phyloP scores from a whole-genome alignment of 1,140 invertebrate species.

The Pogonomyrmex barbatus region DNA sequence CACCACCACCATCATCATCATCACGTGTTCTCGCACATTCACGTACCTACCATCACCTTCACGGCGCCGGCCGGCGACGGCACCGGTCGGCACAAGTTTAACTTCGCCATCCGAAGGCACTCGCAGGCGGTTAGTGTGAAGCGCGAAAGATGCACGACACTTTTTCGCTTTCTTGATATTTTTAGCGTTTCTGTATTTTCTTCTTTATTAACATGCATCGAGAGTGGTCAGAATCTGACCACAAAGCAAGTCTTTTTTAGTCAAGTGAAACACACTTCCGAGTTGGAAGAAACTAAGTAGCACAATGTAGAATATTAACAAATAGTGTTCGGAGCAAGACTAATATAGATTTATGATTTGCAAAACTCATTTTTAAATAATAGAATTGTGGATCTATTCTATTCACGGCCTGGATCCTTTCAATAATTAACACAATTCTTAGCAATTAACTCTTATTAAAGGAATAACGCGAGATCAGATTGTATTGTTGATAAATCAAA shows the following conservation, averaged over 20 bases:
- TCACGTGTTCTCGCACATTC: slow-evolving; percentile 83
- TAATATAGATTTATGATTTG: neutral
- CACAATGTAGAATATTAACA: neutral
- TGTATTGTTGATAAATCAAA: neutral
- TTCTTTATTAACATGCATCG: neutral
- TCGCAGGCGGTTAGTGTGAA: slow-evolving; percentile 87
- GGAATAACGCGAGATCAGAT: neutral
- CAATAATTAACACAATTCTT: neutral
- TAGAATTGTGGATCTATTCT: slow-evolving; percentile 5
- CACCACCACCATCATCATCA: slow-evolving; percentile 75
- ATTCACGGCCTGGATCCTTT: neutral
- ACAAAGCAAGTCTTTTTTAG: neutral
- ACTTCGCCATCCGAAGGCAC: slow-evolving; percentile 86
- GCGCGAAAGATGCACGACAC: slow-evolving; percentile 50
- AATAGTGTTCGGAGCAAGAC: neutral
- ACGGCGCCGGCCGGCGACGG: slow-evolving; percentile 83
- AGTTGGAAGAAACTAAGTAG: neutral
- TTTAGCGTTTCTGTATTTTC: slow-evolving; percentile 9
- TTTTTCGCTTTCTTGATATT: neutral
- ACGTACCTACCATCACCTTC: slow-evolving; percentile 86
- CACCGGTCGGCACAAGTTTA: slow-evolving; percentile 84
- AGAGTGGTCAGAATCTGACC: slow-evolving; percentile 18
- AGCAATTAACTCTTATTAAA: slow-evolving; percentile 2
- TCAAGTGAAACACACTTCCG: neutral
- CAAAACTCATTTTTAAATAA: neutral